Evolutionary conservation across 2,888 invertebrate genomes (phyloP).

Genomic region (Arrhopalites spinosus): DNA sequence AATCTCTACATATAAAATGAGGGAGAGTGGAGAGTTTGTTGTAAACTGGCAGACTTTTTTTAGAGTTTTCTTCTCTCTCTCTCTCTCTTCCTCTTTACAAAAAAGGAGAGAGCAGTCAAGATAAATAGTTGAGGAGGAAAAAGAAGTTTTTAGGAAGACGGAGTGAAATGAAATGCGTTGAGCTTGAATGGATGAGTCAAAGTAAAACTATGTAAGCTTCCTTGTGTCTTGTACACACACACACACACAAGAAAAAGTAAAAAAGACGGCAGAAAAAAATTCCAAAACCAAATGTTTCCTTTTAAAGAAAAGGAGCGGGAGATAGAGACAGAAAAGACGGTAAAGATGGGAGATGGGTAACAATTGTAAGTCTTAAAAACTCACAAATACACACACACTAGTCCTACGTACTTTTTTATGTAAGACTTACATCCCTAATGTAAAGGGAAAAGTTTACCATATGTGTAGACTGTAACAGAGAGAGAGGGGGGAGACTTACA

Average conservation of each 20-base stretch:
- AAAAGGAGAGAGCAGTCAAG: neutral
- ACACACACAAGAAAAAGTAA: neutral
- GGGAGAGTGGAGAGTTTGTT: neutral
- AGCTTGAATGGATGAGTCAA: constrained; percentile 31
- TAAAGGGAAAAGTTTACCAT: neutral
- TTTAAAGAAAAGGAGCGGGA: constrained; percentile 21
- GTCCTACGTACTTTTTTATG: no score
- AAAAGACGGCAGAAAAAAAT: constrained; percentile 2
- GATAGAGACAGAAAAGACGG: constrained; percentile 4
- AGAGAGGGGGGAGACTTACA: neutral
- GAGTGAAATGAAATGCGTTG: constrained; percentile 27
- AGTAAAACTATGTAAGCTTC: neutral
- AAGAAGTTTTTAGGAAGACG: constrained; percentile 1
- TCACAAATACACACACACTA: neutral
- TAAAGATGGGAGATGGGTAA: constrained; percentile 1
- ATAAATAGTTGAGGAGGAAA: constrained; percentile 22
- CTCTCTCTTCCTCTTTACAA: no score
- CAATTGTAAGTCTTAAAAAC: neutral
- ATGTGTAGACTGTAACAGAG: neutral
- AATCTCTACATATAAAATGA: neutral
- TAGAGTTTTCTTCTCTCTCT: neutral
- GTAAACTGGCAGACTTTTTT: neutral
- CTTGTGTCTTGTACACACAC: neutral
- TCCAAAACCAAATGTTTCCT: constrained; percentile 27
- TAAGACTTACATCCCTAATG: neutral